These are phyloP conservation scores for Daktulosphaira vitifoliae DNA, from an alignment of 1,140 invertebrate genomes.

Conservation along the genomic window DNA sequence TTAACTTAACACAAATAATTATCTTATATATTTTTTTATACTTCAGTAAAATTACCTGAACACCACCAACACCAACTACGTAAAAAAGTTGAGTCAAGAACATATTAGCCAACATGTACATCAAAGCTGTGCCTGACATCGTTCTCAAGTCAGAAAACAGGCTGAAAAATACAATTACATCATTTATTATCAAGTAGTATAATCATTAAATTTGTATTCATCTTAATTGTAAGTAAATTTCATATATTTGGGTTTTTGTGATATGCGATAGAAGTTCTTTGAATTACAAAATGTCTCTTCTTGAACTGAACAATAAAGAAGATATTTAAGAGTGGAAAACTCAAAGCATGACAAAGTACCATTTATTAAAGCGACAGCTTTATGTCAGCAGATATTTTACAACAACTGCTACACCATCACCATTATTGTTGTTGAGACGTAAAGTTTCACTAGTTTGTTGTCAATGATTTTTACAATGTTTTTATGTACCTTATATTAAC, in stretches of 20 bases:
- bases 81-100: constrained; percentile 61
- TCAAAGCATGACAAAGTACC: constrained; percentile 1
- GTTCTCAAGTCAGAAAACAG: constrained; percentile 58
- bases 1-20: no score
- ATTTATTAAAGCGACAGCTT: constrained; percentile 24
- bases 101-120: constrained; percentile 58
- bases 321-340: neutral
- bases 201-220: no score
- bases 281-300: no score
- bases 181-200: neutral
- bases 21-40: neutral
- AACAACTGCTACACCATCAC: constrained; percentile 1
- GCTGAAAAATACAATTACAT: constrained; percentile 46
- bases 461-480: no score
- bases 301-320: neutral
- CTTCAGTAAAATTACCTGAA: constrained; percentile 51
- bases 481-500: no score
- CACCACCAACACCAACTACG: constrained; percentile 58
- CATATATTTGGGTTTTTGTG: no score
- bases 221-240: no score
- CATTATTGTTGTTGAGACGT: no score
- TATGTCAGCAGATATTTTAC: constrained; percentile 14
- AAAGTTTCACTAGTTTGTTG: no score
- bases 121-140: constrained; percentile 55
- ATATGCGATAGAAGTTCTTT: no score